phyloP scores from a whole-genome alignment of 2,797 vertebrate species.

The Mormyrus hasselquistii region DNA sequence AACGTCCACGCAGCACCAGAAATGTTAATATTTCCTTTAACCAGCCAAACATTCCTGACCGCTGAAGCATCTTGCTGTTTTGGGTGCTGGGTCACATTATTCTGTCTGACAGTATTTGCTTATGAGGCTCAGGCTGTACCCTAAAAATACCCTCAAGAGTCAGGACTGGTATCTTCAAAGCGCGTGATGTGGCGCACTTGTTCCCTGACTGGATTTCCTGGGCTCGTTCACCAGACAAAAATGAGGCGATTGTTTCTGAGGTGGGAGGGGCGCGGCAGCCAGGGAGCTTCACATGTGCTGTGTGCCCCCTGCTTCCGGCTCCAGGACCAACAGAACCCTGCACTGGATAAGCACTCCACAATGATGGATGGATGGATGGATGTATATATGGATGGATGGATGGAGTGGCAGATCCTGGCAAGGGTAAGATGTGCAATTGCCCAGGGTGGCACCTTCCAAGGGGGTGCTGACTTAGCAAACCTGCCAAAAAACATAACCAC shows the following conservation, averaged over 20 bases:
- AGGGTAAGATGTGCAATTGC: neutral
- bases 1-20: neutral
- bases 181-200: too few species aligned
- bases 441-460: neutral
- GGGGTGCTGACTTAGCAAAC: neutral
- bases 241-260: neutral
- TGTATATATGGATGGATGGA: neutral
- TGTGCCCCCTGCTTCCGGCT: neutral
- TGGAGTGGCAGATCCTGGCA: neutral
- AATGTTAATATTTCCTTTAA: neutral
- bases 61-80: neutral
- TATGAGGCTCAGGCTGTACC: neutral
- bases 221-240: neutral
- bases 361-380: neutral
- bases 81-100: neutral
- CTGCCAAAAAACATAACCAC: neutral
- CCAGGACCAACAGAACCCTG: neutral
- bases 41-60: neutral
- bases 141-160: neutral
- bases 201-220: neutral
- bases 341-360: neutral
- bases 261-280: neutral
- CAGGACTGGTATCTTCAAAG: neutral
- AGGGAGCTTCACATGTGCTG: neutral
- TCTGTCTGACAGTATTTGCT: neutral